phyloP scores from a whole-genome alignment of 2,797 vertebrate species.

The Echeneis naucrates region DNA sequence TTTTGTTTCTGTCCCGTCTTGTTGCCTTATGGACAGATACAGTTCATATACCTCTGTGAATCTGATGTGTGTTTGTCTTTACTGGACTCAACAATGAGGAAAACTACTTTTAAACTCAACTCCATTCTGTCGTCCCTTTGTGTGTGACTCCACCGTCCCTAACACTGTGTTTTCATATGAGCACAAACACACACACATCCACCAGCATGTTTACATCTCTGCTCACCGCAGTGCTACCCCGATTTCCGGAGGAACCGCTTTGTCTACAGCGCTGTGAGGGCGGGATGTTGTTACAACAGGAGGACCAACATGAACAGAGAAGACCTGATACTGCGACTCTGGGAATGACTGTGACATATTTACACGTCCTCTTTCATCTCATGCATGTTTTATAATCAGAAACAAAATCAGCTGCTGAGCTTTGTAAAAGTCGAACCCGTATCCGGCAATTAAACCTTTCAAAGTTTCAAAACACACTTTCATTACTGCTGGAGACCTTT shows the following conservation, averaged over 20 bases:
- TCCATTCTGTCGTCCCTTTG: slow-evolving; percentile 56
- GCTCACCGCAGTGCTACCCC: slow-evolving; percentile 70
- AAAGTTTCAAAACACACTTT: background rate
- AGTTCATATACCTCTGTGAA: slow-evolving; percentile 28
- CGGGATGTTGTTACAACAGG: slow-evolving; percentile 16
- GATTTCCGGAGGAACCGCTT: slow-evolving; percentile 74
- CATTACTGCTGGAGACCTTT: background rate
- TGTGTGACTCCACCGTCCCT: slow-evolving; percentile 14
- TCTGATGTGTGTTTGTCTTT: slow-evolving; percentile 70
- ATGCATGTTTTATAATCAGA: slow-evolving; percentile 1
- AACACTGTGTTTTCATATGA: slow-evolving; percentile 14
- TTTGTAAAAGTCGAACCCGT: background rate
- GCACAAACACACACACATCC: slow-evolving; percentile 20
- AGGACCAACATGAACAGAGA: slow-evolving; percentile 10
- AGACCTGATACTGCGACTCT: slow-evolving; percentile 27
- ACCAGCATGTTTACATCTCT: slow-evolving; percentile 74
- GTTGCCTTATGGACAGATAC: slow-evolving; percentile 30
- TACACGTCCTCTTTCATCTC: background rate
- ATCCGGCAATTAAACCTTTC: background rate
- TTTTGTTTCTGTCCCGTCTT: slow-evolving; percentile 37
- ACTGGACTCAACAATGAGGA: slow-evolving; percentile 60
- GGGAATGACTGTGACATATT: background rate
- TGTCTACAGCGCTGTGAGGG: slow-evolving; percentile 52
- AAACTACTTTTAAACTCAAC: slow-evolving; percentile 76
- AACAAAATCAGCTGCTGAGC: background rate